phyloP scores from a whole-genome alignment of 2,113 vertebrate genomes.

The Hippopotamus amphibius region DNA sequence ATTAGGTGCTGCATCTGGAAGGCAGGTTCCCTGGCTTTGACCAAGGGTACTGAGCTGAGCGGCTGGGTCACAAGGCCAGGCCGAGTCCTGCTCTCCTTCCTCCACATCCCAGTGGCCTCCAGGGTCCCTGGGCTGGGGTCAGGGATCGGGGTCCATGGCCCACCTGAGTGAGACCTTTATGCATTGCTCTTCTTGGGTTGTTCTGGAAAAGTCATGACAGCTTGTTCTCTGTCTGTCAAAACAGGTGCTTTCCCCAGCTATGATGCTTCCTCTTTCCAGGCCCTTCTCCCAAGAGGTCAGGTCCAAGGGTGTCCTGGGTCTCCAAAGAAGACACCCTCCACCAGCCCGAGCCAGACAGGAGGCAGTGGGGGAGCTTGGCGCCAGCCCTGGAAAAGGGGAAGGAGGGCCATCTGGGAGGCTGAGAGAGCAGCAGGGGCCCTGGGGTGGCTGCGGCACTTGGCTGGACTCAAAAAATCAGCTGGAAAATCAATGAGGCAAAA shows the following conservation, averaged over 20 bases:
- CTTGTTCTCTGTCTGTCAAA: neutral
- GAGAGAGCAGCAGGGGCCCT: neutral
- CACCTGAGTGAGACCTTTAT: neutral
- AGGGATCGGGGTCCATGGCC: neutral
- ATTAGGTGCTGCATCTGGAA: neutral
- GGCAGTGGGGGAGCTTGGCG: neutral
- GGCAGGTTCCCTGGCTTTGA: neutral
- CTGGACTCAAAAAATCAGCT: conserved; percentile 47
- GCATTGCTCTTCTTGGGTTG: neutral
- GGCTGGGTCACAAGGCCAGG: neutral
- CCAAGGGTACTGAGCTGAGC: neutral
- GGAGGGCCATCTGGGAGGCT: neutral
- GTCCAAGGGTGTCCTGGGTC: neutral
- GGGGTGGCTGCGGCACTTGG: neutral
- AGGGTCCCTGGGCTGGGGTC: neutral
- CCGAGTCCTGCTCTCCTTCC: neutral
- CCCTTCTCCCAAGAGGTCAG: neutral
- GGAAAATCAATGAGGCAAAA: conserved; percentile 16
- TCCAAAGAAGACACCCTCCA: neutral
- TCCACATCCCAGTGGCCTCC: neutral
- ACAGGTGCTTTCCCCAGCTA: neutral
- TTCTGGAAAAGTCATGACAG: neutral
- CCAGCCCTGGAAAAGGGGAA: neutral
- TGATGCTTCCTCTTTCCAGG: neutral
- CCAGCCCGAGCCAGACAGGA: neutral